Base-by-base conservation (phyloP, 2,113 vertebrate genomes). In the Eonycteris spelaea region DNA sequence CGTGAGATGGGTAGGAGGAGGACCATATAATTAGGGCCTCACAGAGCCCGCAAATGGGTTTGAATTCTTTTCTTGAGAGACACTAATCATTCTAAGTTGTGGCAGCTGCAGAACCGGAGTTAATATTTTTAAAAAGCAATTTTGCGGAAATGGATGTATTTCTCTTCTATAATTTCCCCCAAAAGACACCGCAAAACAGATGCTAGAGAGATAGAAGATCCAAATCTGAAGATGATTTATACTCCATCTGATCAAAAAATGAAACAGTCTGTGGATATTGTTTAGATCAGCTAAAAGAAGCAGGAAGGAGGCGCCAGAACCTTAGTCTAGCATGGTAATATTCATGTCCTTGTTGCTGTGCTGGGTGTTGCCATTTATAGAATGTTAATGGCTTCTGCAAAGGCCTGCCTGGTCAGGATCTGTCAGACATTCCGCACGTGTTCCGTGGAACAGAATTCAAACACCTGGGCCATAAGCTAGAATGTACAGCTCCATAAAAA, bases 341-440 rank as follows among this genome's bases (percentile, higher is more conserved):
- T 89, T 59, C 79, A 68, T 55, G 61, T 38, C 77, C 30, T 75
- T 51, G 48, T 59, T 63, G 35, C 61, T 83, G 18, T n/a, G 53
- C 90, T 65, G n/a, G 70, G 12, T 3, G 1, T 22, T 80, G 87
- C 28, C 88, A 74, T 93, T 70, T 45, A 59, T 33, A 86, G 79
- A 92, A 88, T 65, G 61, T 57, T 78, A 92, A 85, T 89, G 87
- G 61, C 51, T 71, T 82, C 90, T 57, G 65, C 67, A 63, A 48
- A 95, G 87, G 79, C 90, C 92, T 7, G 80, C 77, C 61, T 38
- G 78, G 19, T 55, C 70, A 71, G 71, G 83, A 68, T 38, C 91
- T 80, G 5, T 53, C 61, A 33, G 3, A 35, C 67, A 68, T 93
- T 91, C 87, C 82, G 38, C 40, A 22, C 48, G 24, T 33, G 79